A percentile compares a stretch with the other conserved stretches of the same genome.
phyloP scores from a whole-genome alignment of 2,797 vertebrate species.

The Potorous gilbertii region DNA sequence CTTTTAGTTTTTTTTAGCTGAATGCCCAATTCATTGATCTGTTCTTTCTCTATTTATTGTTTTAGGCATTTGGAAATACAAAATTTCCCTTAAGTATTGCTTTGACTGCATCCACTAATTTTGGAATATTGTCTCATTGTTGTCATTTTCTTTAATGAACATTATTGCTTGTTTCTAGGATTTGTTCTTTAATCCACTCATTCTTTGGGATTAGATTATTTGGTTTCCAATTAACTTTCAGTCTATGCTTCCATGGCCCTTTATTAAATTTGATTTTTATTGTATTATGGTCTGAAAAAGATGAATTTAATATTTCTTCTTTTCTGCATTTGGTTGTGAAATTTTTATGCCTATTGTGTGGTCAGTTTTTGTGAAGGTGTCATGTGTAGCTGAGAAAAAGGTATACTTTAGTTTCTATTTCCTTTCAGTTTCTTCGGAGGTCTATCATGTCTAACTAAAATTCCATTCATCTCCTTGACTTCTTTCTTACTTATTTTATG shows the following conservation, averaged over 20 bases:
- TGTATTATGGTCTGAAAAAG: not conserved
- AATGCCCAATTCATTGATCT: not conserved
- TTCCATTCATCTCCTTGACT: not conserved
- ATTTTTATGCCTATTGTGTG: not conserved
- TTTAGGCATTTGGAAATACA: not conserved
- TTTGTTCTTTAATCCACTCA: not conserved
- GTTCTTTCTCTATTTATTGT: not conserved
- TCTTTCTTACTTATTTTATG: not conserved
- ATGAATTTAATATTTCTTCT: not conserved
- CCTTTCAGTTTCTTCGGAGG: not conserved
- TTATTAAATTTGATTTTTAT: not conserved
- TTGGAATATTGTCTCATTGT: not conserved
- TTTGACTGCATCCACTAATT: not conserved
- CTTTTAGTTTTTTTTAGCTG: not conserved
- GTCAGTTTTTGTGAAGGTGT: not conserved
- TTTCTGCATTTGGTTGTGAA: not conserved
- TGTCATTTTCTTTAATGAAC: not conserved
- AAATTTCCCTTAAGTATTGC: not conserved
- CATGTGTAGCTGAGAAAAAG: not conserved
- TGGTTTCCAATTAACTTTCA: not conserved
- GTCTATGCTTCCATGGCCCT: not conserved
- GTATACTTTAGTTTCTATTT: not conserved
- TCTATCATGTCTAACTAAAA: not conserved
- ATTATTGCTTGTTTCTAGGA: not conserved
- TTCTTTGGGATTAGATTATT: not conserved